Evolutionary conservation across 2,797 vertebrate species (phyloP).

Genomic region (Pipistrellus pygmaeus): DNA sequence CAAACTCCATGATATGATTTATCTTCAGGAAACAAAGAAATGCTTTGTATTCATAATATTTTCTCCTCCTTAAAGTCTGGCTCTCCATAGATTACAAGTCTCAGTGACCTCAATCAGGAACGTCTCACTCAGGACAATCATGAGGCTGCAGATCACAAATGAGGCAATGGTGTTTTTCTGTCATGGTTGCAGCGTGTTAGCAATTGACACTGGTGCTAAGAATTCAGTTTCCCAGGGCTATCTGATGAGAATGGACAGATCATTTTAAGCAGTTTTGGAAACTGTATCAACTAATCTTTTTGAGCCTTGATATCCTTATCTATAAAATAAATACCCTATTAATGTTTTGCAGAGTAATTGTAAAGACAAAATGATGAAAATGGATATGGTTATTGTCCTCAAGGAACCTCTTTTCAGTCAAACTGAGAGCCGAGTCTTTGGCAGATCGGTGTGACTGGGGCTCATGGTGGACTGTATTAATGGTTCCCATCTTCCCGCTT

Average conservation of each 20-base stretch:
- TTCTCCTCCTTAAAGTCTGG: neutral
- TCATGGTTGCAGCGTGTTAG: neutral
- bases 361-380: neutral
- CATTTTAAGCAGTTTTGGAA: neutral
- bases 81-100: neutral
- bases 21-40: neutral
- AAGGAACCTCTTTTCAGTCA: neutral
- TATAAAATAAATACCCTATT: neutral
- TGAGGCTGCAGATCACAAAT: neutral
- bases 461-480: too few relatives aligned
- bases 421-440: neutral
- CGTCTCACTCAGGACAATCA: neutral
- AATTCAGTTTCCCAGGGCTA: neutral
- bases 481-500: neutral
- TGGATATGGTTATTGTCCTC: neutral
- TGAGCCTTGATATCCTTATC: neutral
- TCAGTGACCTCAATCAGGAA: neutral
- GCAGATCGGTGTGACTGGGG: neutral
- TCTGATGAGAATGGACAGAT: neutral
- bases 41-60: neutral
- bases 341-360: neutral
- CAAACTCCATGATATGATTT: neutral
- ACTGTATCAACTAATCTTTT: neutral
- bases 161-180: neutral
- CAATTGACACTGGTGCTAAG: neutral